These are phyloP conservation scores for Drosophila pectinifera DNA, from an alignment of 1,140 invertebrate genomes.

Conservation along the genomic window DNA sequence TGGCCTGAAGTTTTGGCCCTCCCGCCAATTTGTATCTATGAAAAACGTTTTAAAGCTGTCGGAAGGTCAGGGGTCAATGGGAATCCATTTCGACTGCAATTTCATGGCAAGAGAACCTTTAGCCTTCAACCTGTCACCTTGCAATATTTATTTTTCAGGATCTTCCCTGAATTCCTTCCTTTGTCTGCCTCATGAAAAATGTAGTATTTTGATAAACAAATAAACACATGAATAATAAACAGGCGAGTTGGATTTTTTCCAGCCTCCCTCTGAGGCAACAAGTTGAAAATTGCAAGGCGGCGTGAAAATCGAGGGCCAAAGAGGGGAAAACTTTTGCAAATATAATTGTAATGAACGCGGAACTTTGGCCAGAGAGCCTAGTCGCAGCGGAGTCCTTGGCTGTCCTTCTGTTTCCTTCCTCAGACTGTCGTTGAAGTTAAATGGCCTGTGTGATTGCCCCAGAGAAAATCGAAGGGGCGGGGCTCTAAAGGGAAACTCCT, in stretches of 20 bases:
- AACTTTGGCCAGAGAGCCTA: conserved; percentile 43
- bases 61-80: conserved; percentile 27
- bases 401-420: conserved; percentile 9
- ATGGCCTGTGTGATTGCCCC: conserved; percentile 62
- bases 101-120: conserved; percentile 9
- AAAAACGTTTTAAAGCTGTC: conserved; percentile 32
- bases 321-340: conserved; percentile 33
- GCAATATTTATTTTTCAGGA: conserved; percentile 19
- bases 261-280: background rate
- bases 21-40: conserved; percentile 15
- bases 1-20: background rate
- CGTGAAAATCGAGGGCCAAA: background rate
- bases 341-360: conserved; percentile 49
- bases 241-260: background rate
- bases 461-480: conserved; percentile 7
- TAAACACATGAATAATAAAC: conserved; percentile 45
- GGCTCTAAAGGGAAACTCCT: background rate
- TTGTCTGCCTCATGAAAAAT: conserved; percentile 8
- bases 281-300: conserved; percentile 13
- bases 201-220: conserved; percentile 36
- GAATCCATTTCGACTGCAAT: conserved; percentile 19
- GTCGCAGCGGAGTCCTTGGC: conserved; percentile 6
- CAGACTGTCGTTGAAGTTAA: conserved; percentile 60
- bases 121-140: conserved; percentile 11
- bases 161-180: background rate